Evolutionary conservation across 2,888 invertebrate genomes (phyloP), one percentile per base, ranked within the genome.

Genomic region (Drosophila anceps): DNA sequence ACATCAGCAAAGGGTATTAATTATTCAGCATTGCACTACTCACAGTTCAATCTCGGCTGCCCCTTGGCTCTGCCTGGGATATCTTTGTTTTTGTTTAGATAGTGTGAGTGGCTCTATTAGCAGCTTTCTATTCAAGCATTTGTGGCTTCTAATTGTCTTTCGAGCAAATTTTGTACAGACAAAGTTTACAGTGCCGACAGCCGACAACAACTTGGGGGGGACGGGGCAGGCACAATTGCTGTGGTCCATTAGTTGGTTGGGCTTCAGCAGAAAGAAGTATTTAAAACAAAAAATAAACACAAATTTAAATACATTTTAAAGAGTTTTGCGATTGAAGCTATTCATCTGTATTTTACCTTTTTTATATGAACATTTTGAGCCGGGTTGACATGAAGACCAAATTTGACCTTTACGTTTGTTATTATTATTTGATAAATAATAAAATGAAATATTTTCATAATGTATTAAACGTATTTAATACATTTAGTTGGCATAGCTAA

Each of bases 91-190:
- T 54, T 63, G 69, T 73, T 69, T 51, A 69, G 69, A 67, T 82
- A 69, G 75, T 69, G 58, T 46, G 65, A 70, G 73, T 69, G 68
- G 67, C 61, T 73, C 70, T 73, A 76, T 83, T 83, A 81, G 76
- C 65, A 80, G 71, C 76, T 73, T 73, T 58, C 55, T 64, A 76
- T 72, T 65, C 24, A 20, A 59, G 43, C 66, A 66, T 68, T 73
- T 73, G 71, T 65, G 83, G 81, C 69, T 81, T 81, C 60, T 81
- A 81, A 76, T 81, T 83, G 81, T 76, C 71, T 55, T 57, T 20
- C 35, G 51, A 76, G 73, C 80, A 67, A 60, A 67, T 78, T 79
- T 71, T 59, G 69, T 48, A 53, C n/a, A 57, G 68, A 50, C 61
- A 70, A 73, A 81, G 69, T 73, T 79, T 68, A 33, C 24, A 43